A percentile compares a stretch with the other conserved stretches of the same genome.
Evolutionary conservation across 1,140 invertebrate species (phyloP).

Genomic region (Leptinotarsa texana): DNA sequence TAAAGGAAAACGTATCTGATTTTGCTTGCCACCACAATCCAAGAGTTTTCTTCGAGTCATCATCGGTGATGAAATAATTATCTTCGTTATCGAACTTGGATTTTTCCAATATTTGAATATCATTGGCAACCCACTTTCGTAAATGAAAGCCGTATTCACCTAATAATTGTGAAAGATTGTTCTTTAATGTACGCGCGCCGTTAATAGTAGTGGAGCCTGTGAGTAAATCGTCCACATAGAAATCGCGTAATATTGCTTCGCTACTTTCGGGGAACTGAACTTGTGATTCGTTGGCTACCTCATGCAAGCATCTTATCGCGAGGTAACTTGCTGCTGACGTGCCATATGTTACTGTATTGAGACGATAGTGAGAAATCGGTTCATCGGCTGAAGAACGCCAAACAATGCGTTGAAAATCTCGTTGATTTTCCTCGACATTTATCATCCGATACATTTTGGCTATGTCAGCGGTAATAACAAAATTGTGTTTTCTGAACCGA

Average conservation of each 20-base stretch:
- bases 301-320: conserved; percentile 33
- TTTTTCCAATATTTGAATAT: background rate
- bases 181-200: background rate
- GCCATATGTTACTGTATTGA: conserved; percentile 53
- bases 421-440: conserved; percentile 38
- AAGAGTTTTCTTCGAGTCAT: background rate
- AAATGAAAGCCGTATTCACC: background rate
- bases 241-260: conserved; percentile 46
- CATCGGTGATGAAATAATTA: background rate
- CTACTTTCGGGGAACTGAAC: conserved; percentile 43
- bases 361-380: conserved; percentile 36
- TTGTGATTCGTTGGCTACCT: background rate
- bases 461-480: conserved; percentile 43
- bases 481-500: conserved; percentile 33
- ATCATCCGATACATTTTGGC: conserved; percentile 46
- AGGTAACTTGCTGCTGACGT: conserved; percentile 47
- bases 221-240: conserved; percentile 59
- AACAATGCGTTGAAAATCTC: conserved; percentile 45
- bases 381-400: conserved; percentile 42
- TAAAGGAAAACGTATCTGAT: background rate
- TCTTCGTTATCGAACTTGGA: background rate
- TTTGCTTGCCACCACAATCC: background rate
- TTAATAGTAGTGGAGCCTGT: conserved; percentile 47
- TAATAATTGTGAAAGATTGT: background rate
- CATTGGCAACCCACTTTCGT: background rate